Evolutionary conservation across 2,113 vertebrate genomes (phyloP).

Genomic region (Eulemur rufifrons): DNA sequence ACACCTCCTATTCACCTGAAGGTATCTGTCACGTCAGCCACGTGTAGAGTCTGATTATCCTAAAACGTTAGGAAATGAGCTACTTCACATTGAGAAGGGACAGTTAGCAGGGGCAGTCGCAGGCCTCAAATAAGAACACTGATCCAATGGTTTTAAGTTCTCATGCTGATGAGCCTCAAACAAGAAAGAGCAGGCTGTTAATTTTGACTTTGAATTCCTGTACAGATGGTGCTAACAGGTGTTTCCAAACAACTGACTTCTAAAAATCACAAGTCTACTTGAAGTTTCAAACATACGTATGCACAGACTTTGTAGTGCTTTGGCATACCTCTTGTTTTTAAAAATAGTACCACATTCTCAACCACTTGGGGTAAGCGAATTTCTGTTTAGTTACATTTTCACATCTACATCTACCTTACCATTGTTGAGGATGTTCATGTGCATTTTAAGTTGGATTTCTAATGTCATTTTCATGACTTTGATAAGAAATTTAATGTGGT

Average conservation of each 20-base stretch:
- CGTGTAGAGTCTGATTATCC: neutral
- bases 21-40: neutral
- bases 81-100: neutral
- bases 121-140: neutral
- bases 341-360: neutral
- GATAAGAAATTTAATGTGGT: neutral
- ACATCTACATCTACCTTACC: neutral
- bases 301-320: conserved; percentile 25
- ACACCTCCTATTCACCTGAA: neutral
- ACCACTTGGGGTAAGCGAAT: neutral
- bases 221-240: conserved; percentile 78
- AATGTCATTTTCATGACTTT: neutral
- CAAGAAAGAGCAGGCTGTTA: conserved; percentile 43
- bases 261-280: conserved; percentile 68
- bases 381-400: neutral
- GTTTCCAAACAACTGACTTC: conserved; percentile 69
- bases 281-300: conserved; percentile 65
- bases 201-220: conserved; percentile 42
- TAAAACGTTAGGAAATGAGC: neutral
- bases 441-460: neutral
- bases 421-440: neutral
- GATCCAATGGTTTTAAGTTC: neutral
- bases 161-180: conserved; percentile 16
- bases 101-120: accelerated
- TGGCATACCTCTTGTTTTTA: conserved; percentile 23